These are phyloP conservation scores for Asobara japonica DNA, from an alignment of 1,140 invertebrate species.

Conservation along the genomic window DNA sequence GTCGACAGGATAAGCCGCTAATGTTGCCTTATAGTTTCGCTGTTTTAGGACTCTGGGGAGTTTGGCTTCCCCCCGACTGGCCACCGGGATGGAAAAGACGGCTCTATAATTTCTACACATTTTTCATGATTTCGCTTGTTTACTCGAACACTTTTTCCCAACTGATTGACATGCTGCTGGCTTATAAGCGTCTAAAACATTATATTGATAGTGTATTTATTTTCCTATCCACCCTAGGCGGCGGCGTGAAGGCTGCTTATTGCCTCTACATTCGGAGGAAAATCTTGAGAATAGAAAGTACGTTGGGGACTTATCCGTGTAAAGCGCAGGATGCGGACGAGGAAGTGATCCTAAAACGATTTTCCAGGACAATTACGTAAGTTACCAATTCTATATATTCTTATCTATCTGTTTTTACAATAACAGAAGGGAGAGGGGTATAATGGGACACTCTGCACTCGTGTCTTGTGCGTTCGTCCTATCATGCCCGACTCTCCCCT, in stretches of 20 bases:
- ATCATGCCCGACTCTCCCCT: no score
- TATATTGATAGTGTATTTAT: constrained; percentile 10
- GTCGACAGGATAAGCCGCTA: not conserved
- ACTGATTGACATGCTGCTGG: not conserved
- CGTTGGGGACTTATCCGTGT: not conserved
- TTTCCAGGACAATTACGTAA: not conserved
- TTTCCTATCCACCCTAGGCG: not conserved
- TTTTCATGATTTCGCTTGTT: not conserved
- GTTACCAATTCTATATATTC: no score
- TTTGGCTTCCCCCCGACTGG: not conserved
- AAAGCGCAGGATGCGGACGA: not conserved
- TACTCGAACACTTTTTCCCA: constrained; percentile 1
- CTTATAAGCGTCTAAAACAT: constrained; percentile 1
- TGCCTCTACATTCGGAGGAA: not conserved
- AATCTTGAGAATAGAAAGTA: not conserved
- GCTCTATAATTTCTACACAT: not conserved
- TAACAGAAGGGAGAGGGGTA: no score
- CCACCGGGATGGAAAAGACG: not conserved
- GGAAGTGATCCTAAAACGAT: not conserved
- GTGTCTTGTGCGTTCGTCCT: no score
- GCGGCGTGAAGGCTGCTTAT: not conserved
- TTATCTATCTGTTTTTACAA: no score
- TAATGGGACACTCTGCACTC: no score
- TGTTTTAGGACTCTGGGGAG: not conserved
- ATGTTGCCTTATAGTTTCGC: constrained; percentile 11